These are phyloP conservation scores for Karalla daura DNA, from an alignment of 2,797 vertebrate species.

Conservation along the genomic window DNA sequence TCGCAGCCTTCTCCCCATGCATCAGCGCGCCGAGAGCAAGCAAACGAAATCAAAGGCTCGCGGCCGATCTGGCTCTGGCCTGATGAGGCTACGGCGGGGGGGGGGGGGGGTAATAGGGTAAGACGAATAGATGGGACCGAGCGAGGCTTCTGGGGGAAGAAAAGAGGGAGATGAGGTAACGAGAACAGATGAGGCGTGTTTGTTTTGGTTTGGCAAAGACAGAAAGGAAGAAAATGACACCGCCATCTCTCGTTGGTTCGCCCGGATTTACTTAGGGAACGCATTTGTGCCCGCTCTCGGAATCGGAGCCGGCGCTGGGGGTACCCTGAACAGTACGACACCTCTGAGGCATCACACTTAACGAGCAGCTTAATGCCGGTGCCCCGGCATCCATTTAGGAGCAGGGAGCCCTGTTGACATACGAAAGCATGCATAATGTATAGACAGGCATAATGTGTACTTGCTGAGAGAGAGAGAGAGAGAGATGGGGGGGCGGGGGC, in stretches of 20 bases:
- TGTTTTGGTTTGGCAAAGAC: background rate
- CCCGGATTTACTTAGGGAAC: too few relatives aligned
- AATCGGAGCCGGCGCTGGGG: too few relatives aligned
- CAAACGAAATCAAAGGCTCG: background rate
- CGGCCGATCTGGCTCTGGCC: background rate
- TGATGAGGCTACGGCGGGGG: background rate
- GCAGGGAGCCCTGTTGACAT: slow-evolving; percentile 16
- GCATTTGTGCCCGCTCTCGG: too few relatives aligned
- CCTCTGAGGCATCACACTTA: background rate
- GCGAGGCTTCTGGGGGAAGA: background rate
- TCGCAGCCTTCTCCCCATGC: too few relatives aligned
- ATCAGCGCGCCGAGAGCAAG: too few relatives aligned
- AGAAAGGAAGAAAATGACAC: too few relatives aligned
- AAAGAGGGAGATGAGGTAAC: background rate
- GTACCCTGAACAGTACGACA: background rate
- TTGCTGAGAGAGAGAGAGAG: background rate
- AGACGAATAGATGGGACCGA: background rate
- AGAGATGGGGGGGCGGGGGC: too few relatives aligned
- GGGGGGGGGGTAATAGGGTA: background rate
- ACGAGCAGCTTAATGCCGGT: slow-evolving; percentile 11
- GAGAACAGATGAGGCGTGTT: background rate
- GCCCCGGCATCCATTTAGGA: slow-evolving; percentile 16
- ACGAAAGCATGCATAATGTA: slow-evolving; percentile 40
- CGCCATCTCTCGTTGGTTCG: too few relatives aligned
- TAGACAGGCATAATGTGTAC: background rate